Evolutionary conservation across 2,888 invertebrate genomes (phyloP).

Genomic region (Gortyna flavago): DNA sequence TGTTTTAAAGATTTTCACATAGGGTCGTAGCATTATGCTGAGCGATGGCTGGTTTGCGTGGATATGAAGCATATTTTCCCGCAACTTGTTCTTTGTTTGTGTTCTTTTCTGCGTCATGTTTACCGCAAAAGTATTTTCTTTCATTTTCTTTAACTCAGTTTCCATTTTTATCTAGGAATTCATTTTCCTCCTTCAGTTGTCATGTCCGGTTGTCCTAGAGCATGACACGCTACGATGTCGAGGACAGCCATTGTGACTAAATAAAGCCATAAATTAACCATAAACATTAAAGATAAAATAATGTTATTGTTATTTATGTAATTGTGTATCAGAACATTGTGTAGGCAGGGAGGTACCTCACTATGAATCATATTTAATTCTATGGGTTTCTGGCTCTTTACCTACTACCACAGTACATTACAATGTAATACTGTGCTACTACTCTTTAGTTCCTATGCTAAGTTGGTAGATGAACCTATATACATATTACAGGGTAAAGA

Average conservation of each 20-base stretch:
- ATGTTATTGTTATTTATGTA: constrained; percentile 43
- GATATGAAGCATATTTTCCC: neutral
- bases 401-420: no score
- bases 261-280: constrained; percentile 46
- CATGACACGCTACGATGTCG: constrained; percentile 24
- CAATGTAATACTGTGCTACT: no score
- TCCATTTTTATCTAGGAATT: neutral
- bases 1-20: neutral
- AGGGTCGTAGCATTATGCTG: no score
- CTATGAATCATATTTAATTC: neutral
- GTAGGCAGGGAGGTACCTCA: neutral
- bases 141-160: neutral
- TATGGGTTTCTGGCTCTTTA: neutral
- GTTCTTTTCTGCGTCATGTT: neutral
- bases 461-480: neutral
- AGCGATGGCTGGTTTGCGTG: no score
- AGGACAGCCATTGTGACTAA: constrained; percentile 51
- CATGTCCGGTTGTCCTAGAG: constrained; percentile 5
- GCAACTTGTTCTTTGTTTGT: neutral
- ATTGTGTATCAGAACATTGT: constrained; percentile 7
- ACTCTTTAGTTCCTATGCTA: neutral
- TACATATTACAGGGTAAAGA: neutral
- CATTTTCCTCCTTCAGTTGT: constrained; percentile 30
- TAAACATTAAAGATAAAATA: constrained; percentile 39
- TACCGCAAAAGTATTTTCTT: neutral